Evolutionary conservation across 2,797 vertebrate species (phyloP).

Genomic region (Pristis pectinata): DNA sequence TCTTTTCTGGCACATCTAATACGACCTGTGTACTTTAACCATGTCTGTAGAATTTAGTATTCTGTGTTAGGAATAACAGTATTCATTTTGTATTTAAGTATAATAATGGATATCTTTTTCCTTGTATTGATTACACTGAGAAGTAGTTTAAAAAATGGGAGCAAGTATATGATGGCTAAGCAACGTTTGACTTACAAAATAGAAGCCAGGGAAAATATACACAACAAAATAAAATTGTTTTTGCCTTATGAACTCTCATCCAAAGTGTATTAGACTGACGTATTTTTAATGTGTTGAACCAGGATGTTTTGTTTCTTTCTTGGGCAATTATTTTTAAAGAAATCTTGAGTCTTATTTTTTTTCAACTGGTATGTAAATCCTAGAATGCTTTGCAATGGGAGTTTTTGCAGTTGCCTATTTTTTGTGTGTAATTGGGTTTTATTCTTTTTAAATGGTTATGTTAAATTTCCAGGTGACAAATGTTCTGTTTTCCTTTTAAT

Average conservation of each 20-base stretch:
- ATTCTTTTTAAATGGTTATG: slow-evolving; percentile 34
- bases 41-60: slow-evolving; percentile 51
- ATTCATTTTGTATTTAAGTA: slow-evolving; percentile 53
- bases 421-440: slow-evolving; percentile 36
- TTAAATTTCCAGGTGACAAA: slow-evolving; percentile 35
- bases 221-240: slow-evolving; percentile 16
- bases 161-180: slow-evolving; percentile 18
- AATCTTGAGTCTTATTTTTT: slow-evolving; percentile 15
- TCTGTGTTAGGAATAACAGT: slow-evolving; percentile 47
- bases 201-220: slow-evolving; percentile 19
- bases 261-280: slow-evolving; percentile 32
- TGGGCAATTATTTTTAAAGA: slow-evolving; percentile 13
- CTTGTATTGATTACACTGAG: slow-evolving; percentile 48
- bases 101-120: slow-evolving; percentile 53
- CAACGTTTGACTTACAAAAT: slow-evolving; percentile 15
- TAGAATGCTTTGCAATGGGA: slow-evolving; percentile 33
- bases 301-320: slow-evolving; percentile 22
- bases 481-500: slow-evolving; percentile 33
- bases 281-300: slow-evolving; percentile 28
- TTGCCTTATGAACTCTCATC: slow-evolving; percentile 30
- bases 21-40: slow-evolving; percentile 47
- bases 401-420: slow-evolving; percentile 21
- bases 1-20: slow-evolving; percentile 45
- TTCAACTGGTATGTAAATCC: slow-evolving; percentile 39
- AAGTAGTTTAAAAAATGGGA: slow-evolving; percentile 33